phyloP scores from a whole-genome alignment of 1,140 invertebrate species.

The Wiebesia pumilae region DNA sequence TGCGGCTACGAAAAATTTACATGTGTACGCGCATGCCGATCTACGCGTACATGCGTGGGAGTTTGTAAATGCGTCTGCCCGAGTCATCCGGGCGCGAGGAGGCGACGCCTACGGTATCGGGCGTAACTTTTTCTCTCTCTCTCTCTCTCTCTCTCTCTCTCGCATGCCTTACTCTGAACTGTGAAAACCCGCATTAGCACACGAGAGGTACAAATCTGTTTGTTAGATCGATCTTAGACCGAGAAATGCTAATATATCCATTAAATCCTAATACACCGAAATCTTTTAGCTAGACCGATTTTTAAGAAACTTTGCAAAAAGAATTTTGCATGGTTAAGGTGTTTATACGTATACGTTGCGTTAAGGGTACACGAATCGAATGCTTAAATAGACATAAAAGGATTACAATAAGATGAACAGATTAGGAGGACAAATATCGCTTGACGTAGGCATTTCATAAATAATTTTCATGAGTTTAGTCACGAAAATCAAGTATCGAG shows the following conservation, averaged over 20 bases:
- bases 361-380: too few relatives aligned
- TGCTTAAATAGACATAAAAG: too few relatives aligned
- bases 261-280: not conserved
- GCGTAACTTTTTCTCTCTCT: not conserved
- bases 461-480: too few relatives aligned
- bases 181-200: not conserved
- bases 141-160: not conserved
- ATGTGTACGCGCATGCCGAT: conserved; percentile 42
- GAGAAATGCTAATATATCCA: not conserved
- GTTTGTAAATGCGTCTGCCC: conserved; percentile 25
- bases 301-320: too few relatives aligned
- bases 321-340: too few relatives aligned
- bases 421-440: too few relatives aligned
- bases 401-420: too few relatives aligned
- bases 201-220: not conserved
- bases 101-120: conserved; percentile 17
- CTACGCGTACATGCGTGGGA: conserved; percentile 11
- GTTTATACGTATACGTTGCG: too few relatives aligned
- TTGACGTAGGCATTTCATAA: too few relatives aligned
- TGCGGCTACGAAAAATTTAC: conserved; percentile 49
- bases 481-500: too few relatives aligned
- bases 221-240: not conserved
- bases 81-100: not conserved
- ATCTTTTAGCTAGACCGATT: not conserved
- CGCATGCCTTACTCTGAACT: not conserved